Evolutionary conservation across 2,797 vertebrate genomes (phyloP), one percentile per base, ranked within the genome.

Genomic region (Sardinella longiceps): DNA sequence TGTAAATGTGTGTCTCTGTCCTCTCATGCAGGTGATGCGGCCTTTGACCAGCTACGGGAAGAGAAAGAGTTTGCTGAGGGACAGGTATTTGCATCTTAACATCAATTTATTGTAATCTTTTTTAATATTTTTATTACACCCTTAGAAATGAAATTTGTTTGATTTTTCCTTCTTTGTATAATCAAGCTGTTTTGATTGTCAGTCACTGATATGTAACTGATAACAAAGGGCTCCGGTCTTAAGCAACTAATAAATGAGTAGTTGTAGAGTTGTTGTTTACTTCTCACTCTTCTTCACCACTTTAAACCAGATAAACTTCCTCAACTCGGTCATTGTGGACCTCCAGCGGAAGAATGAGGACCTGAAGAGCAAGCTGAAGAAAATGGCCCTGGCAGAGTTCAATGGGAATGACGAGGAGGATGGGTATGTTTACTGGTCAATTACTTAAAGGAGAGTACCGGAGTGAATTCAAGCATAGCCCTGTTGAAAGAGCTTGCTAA

Each of bases 241-340:
- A 23, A 20, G 51, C 23, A 0, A 53, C 4, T 20, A 3, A 53
- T 53, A 20, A 20, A 20, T 53, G 5, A 23, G 48, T 33, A 56
- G 30, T 18, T 77, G 11, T 37, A 4, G 45, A n/a, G 46, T 48
- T 56, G 83, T 45, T 66, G 60, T 25, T 33, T 9, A 43, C n/a
- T 63, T 33, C 48, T 53, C 56, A 23, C 23, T 23, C 56, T 80
- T 20, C 56, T 46, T 53, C 58, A 53, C 30, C 25, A 14, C 58
- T 46, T 20, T 60, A 43, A 23, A 0, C 63, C 81, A 99, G 98
- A 98, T 99, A 83, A 98, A 98, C 91, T 99, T 99, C 96, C 95
- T 99, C 82, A 99, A 99, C 86, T 98, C 97, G 0, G 98, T 99
- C 84, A 99, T 99, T 0, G 96, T 99, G 87, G 98, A 99, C 92